Conservation (phyloP, 2,888 invertebrate species). For the Andrena flavipes region DNA sequence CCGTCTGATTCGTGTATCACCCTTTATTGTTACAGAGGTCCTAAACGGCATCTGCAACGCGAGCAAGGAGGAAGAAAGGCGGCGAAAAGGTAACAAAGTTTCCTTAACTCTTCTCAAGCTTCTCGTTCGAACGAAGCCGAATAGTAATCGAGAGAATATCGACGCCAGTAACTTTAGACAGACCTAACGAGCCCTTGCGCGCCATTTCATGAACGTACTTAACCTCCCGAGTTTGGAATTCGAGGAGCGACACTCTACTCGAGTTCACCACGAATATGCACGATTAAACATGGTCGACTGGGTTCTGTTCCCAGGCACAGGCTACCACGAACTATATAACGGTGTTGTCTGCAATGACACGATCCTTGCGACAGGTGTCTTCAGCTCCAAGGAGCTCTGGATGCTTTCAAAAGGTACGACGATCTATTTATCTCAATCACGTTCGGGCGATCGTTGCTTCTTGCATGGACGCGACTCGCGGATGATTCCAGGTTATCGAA, state of each 20-base stretch:
- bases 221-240: neutral
- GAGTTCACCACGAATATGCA: neutral
- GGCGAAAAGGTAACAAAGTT: conserved; percentile 82
- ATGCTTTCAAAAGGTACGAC: conserved; percentile 97
- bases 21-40: conserved; percentile 82
- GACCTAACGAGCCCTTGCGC: neutral
- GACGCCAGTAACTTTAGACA: neutral
- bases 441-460: conserved; percentile 4
- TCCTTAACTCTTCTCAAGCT: neutral
- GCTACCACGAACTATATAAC: conserved; percentile 97
- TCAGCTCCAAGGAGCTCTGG: conserved; percentile 99
- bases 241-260: neutral
- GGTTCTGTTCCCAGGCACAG: conserved; percentile 84
- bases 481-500: conserved; percentile 29
- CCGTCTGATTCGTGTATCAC: conserved; percentile 37
- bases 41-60: conserved; percentile 84
- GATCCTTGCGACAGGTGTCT: conserved; percentile 99
- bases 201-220: neutral
- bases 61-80: conserved; percentile 83
- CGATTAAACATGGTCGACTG: conserved; percentile 74
- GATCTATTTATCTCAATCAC: conserved; percentile 59
- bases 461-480: conserved; percentile 26
- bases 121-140: neutral
- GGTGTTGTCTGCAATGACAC: conserved; percentile 99
- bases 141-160: neutral